These are phyloP conservation scores for Lissocephala sabroskyi DNA, from an alignment of 2,888 invertebrate species.

Conservation along the genomic window DNA sequence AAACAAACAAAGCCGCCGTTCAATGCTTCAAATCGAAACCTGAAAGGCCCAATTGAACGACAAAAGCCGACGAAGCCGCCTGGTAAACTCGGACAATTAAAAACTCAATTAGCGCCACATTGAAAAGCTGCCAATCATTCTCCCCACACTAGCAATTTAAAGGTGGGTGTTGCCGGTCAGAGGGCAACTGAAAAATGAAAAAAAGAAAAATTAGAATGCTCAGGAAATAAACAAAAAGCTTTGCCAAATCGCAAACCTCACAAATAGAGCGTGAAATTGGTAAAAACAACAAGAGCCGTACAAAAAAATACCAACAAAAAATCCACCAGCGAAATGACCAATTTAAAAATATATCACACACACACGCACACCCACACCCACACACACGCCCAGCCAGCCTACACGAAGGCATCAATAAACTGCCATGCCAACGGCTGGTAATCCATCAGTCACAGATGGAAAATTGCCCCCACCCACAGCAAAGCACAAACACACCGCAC, in stretches of 20 bases:
- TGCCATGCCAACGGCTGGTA: no score
- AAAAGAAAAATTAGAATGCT: conserved; percentile 23
- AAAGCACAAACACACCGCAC: no score
- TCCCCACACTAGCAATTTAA: conserved; percentile 8
- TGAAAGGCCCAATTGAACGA: conserved; percentile 29
- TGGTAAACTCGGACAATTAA: conserved; percentile 59
- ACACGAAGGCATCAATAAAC: no score
- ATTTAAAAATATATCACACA: no score
- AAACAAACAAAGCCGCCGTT: conserved; percentile 13
- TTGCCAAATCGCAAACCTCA: conserved; percentile 49
- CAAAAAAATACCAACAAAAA: not conserved
- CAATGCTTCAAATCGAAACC: no score
- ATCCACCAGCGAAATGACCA: not conserved
- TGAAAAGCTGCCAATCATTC: conserved; percentile 61
- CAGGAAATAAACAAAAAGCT: not conserved
- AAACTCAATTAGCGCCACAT: conserved; percentile 64
- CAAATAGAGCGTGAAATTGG: conserved; percentile 63
- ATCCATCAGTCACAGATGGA: no score
- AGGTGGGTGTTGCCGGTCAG: conserved; percentile 6
- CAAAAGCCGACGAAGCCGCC: conserved; percentile 30
- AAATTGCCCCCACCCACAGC: no score
- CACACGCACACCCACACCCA: no score
- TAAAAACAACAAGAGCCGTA: conserved; percentile 22
- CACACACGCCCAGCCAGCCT: no score
- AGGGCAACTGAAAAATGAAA: conserved; percentile 27